Percentiles rank a stretch among this genome's conserved stretches.
These are phyloP conservation scores for Orgyia antiqua DNA, from an alignment of 2,888 invertebrate species.

Conservation along the genomic window DNA sequence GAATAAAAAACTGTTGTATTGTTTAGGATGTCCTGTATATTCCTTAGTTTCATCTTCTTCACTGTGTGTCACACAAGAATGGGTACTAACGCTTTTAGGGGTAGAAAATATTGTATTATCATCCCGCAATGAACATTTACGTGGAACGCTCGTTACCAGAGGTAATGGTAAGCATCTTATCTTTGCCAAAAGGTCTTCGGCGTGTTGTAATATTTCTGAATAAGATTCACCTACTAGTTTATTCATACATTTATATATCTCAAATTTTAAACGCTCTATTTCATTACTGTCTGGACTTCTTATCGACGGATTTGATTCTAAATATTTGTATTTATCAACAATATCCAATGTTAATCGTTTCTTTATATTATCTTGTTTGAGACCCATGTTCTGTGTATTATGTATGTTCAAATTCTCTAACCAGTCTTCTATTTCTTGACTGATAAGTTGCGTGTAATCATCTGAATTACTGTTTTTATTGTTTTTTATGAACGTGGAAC, in stretches of 20 bases:
- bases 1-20: too few relatives aligned
- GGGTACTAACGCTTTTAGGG: too few relatives aligned
- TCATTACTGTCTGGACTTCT: constrained; percentile 34
- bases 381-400: constrained; percentile 19
- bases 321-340: constrained; percentile 49
- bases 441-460: constrained; percentile 31
- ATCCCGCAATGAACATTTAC: too few relatives aligned
- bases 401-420: constrained; percentile 31
- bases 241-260: constrained; percentile 58
- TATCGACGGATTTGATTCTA: constrained; percentile 35
- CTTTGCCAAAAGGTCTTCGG: constrained; percentile 39
- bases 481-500: constrained; percentile 14
- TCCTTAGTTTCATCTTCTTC: too few relatives aligned
- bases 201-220: constrained; percentile 34
- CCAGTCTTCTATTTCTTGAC: constrained; percentile 49
- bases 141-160: constrained; percentile 18
- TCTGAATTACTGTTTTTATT: constrained; percentile 27
- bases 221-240: constrained; percentile 43
- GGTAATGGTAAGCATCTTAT: constrained; percentile 43
- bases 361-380: constrained; percentile 33
- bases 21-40: too few relatives aligned
- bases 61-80: too few relatives aligned
- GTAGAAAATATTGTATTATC: too few relatives aligned
- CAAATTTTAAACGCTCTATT: constrained; percentile 52
- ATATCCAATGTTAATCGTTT: constrained; percentile 52